Base-by-base conservation (phyloP, 2,888 invertebrate genomes). In the Drosophila mimetica region DNA sequence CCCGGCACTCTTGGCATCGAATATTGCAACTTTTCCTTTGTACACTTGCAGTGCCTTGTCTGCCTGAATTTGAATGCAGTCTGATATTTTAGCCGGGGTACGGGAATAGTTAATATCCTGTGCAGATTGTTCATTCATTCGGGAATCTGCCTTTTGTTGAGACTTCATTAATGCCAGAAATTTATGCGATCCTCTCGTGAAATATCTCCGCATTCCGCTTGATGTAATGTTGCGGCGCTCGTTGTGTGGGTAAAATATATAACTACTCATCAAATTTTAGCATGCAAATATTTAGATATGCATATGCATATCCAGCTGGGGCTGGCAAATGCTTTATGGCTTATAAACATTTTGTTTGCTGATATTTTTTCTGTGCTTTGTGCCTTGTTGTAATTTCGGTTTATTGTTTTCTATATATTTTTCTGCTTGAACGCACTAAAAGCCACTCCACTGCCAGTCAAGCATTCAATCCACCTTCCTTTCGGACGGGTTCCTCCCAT, bases 371-470 rank as follows among this genome's bases (percentile, higher is more conserved):
- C 42, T 51, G 53, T 52, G 41, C 66, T 55, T 51, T 52, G 25
- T 50, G 51, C 22, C 51, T 74, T 67, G 67, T 77, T 82, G 88
- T 83, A 82, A 87, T 87, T 82, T 83, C 75, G 71, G 83, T 82
- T 83, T 82, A 87, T 82, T 82, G 82, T 82, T 82, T 87, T 88
- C 88, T 82, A 87, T 86, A 87, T 82, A 82, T 82, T 82, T 82
- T 82, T 82, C 88, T 79, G 82, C 82, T 86, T 86, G 84, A 87
- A 79, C 86, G 88, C 82, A 82, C 82, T 82, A 87, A 87, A 82
- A 82, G 82, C 82, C 79, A 82, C 86, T 82, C 86, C 64, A 74
- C 66, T 82, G 83, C 61, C 86, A 87, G 88, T 70, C 82, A 79
- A 67, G 64, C 75, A 59, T 46, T 32, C 52, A 69, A 57, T 54